Percentiles rank a stretch among this genome's conserved stretches.
Conservation (phyloP, 2,888 invertebrate species). For the Myopa testacea region DNA sequence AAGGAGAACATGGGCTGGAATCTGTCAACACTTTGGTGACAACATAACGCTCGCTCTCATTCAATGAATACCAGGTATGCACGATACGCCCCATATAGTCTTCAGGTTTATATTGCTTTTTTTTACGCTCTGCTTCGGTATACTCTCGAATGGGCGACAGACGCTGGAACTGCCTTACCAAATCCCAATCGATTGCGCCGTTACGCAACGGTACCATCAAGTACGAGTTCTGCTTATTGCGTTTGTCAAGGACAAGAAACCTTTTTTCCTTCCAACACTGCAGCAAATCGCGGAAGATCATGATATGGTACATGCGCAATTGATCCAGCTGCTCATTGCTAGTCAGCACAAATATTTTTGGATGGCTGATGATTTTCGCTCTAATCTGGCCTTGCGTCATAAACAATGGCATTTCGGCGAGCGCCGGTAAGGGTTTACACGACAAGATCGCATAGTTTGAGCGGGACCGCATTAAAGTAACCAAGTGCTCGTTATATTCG, state of each 20-base stretch:
- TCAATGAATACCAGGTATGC: slow-evolving; percentile 84
- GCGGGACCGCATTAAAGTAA: slow-evolving; percentile 48
- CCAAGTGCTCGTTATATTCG: slow-evolving; percentile 65
- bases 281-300: slow-evolving; percentile 80
- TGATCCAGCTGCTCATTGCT: slow-evolving; percentile 69
- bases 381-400: slow-evolving; percentile 74
- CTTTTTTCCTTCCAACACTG: slow-evolving; percentile 69
- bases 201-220: slow-evolving; percentile 69
- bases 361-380: slow-evolving; percentile 67
- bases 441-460: slow-evolving; percentile 76
- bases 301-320: slow-evolving; percentile 76
- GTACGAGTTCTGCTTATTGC: slow-evolving; percentile 71
- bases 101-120: slow-evolving; percentile 71
- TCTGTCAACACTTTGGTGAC: slow-evolving; percentile 78
- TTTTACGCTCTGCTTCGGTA: slow-evolving; percentile 69
- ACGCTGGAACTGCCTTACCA: slow-evolving; percentile 69
- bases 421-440: slow-evolving; percentile 71
- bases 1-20: slow-evolving; percentile 75
- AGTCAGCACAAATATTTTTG: slow-evolving; percentile 70
- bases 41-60: slow-evolving; percentile 72
- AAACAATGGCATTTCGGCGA: slow-evolving; percentile 81
- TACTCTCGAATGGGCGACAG: slow-evolving; percentile 68
- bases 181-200: slow-evolving; percentile 74
- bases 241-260: slow-evolving; percentile 74
- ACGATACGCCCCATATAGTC: slow-evolving; percentile 81